Evolutionary conservation across 2,888 invertebrate species (phyloP), one percentile per base, ranked within the genome.

Genomic region (Heliconius cydno): DNA sequence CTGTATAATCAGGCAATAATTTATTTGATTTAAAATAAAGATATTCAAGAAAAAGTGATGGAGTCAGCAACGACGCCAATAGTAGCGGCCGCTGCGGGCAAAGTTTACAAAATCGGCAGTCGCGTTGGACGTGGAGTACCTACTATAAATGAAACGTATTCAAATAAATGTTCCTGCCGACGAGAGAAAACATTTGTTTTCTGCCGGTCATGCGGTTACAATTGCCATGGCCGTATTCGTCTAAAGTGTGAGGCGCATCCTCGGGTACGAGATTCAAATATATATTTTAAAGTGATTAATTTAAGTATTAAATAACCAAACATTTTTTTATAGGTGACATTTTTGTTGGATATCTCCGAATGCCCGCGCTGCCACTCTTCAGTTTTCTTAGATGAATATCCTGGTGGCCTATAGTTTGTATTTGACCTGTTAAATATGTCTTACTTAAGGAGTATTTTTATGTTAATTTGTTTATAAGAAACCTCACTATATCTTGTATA

Each of bases 341-440:
- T 95, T 83, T 85, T 96, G 34, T 85, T 94, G 82, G 96, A 96
- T 79, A 92, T 95, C 79, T 83, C 92, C 0, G 93, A 94, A 79
- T 96, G 96, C 82, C 95, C 95, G 6, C 89, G 92, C 13, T 96
- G 96, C 86, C 92, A 90, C 79, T 93, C 93, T 19, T 82, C 92
- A 34, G 87, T 88, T 28, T 94, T 91, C 83, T 84, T 95, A 80
- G 94, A 94, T 85, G 95, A 95, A 86, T 91, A 92, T 82, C 82
- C 80, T 77, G 87, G 85, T 81, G 77, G 82, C 65, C 80, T 74
- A n/a, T 82, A 77, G 73, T 78, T 77, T 77, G 22, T 70, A 79
- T 71, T 78, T 46, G 70, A 25, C 30, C 3, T 19, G 65, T 70
- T 70, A 70, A 13, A 9, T 70, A 25, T 70, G 15, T 72, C 60